Base-by-base conservation (phyloP, 2,113 vertebrate species). In the Oncorhynchus gorbuscha region DNA sequence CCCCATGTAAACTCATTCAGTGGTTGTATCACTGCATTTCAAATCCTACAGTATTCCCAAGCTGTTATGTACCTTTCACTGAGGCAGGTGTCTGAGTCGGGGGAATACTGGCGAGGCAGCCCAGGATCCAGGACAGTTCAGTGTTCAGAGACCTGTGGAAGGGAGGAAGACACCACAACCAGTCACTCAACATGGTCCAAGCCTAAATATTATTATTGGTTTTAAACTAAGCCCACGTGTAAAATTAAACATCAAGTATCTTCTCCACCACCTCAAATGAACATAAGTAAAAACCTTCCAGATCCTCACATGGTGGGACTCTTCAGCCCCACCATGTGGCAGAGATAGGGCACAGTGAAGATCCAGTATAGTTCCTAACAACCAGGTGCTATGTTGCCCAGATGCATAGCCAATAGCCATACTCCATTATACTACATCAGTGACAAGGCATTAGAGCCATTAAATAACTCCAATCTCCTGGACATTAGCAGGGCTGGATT, bases 51-150 rank as follows among this genome's bases (percentile, higher is more conserved):
- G 20, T 5, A 59, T 9, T n/a, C 64, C 26, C 64, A 7, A 12
- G 64, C 22, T 14, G 59, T 61, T 69, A 9, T 20, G 83, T 90
- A 96, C 97, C 96, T 99, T 99, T 97, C 98, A 99, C 59, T 99
- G 98, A 1, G 97, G 98, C 76, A 99, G 92, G 80, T 97, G 96
- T 5, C 95, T 89, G 22, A 99, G 87, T 32, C 94, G 95, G 9
- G 39, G 97, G 94, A 87, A 98, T 90, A 4, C 92, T 97, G 84
- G 96, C 96, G 79, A 99, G 82, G 80, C 98, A 99, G 71, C 95
- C 92, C 69, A 99, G 91, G 89, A 99, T 95, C 98, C 98, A 99
- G 75, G 92, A 93, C 65, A 99, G 94, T 55, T 98, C 59, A 7
- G 8, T 61, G 59, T 22, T 61, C 59, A 61, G 59, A 61, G 5